phyloP scores from a whole-genome alignment of 2,113 vertebrate genomes.

The Collichthys lucidus region DNA sequence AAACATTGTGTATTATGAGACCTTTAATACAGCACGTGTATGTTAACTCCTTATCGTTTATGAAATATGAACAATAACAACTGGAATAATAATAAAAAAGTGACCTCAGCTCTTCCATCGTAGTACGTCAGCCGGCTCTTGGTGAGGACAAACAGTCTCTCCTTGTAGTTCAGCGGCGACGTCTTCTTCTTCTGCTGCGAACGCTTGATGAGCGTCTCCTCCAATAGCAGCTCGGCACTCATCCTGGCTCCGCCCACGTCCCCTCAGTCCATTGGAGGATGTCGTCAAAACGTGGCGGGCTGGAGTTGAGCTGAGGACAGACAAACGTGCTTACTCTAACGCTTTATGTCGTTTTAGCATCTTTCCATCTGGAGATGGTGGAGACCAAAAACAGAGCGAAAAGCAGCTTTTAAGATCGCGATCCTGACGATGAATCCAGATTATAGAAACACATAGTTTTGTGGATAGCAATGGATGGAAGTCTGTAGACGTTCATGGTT shows the following conservation, averaged over 20 bases:
- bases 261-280: slow-evolving; percentile 77
- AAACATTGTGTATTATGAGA: too few relatives aligned
- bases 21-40: too few relatives aligned
- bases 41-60: too few relatives aligned
- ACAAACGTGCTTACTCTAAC: neutral
- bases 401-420: too few relatives aligned
- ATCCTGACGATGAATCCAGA: too few relatives aligned
- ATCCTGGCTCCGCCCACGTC: slow-evolving; percentile 84
- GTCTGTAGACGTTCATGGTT: too few relatives aligned
- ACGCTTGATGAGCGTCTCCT: slow-evolving; percentile 94
- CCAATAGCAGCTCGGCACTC: slow-evolving; percentile 89
- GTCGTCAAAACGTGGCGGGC: neutral
- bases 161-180: slow-evolving; percentile 95
- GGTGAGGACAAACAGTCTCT: slow-evolving; percentile 92
- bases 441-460: too few relatives aligned
- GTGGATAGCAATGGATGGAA: too few relatives aligned
- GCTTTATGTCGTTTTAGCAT: neutral
- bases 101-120: slow-evolving; percentile 90
- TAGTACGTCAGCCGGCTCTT: slow-evolving; percentile 90
- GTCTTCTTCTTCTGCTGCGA: slow-evolving; percentile 96
- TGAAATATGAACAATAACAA: neutral
- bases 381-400: too few relatives aligned
- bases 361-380: neutral
- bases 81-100: accelerated
- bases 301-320: slow-evolving; percentile 5